Percentiles rank a stretch among this genome's conserved stretches.
Conservation (phyloP, 2,113 vertebrate genomes). For the Chionis minor region DNA sequence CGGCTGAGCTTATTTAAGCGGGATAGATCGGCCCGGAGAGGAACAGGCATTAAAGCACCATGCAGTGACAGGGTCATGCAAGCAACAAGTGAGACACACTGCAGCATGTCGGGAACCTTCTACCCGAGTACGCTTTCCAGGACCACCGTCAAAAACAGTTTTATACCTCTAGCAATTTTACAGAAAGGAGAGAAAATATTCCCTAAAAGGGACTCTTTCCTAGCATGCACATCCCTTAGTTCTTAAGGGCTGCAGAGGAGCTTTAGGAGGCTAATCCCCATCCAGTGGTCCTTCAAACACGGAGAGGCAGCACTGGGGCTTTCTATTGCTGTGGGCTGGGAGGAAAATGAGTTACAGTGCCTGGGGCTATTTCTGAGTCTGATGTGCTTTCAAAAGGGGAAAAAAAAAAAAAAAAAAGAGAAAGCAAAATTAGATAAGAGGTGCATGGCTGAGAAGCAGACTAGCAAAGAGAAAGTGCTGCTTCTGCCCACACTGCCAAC, state of each 20-base stretch:
- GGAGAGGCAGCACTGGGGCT: not conserved
- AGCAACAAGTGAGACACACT: not conserved
- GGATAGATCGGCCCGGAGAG: not conserved
- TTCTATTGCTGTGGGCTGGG: not conserved
- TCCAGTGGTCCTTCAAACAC: not conserved
- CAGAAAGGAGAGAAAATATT: not conserved
- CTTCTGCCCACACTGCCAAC: not conserved
- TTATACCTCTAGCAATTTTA: not conserved
- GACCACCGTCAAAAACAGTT: not conserved
- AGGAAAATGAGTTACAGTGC: not conserved
- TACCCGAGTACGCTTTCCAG: not conserved
- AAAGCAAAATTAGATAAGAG: not conserved
- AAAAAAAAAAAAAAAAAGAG: not conserved
- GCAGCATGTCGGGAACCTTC: fast-evolving
- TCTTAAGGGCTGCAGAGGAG: not conserved
- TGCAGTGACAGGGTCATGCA: not conserved
- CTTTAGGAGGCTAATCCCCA: not conserved
- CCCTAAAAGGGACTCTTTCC: not conserved
- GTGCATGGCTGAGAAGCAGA: not conserved
- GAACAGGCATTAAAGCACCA: not conserved
- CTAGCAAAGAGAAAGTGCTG: not conserved
- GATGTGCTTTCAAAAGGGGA: not conserved
- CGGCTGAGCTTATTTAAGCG: not conserved
- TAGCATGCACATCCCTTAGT: not conserved
- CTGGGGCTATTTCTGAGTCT: not conserved